Evolutionary conservation across 2,113 vertebrate genomes (phyloP), one percentile per base, ranked within the genome.

Genomic region (Siniperca knerii): DNA sequence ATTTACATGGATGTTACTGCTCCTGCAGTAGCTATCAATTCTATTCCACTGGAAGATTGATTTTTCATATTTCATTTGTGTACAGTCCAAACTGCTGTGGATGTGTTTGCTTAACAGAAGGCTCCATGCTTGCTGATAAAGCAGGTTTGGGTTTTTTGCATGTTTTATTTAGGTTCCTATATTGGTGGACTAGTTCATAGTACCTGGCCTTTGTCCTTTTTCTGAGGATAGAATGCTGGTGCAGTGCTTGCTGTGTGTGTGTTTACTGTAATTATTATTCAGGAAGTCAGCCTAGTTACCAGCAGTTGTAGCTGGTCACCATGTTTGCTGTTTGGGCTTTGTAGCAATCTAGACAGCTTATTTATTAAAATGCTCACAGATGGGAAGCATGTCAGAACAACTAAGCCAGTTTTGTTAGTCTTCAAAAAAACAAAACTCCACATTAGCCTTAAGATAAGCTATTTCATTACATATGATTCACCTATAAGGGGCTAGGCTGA

Each of bases 21-120:
- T 65, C 52, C 75, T 64, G 25, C 66, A 48, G 61, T 29, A 62
- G 70, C 44, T n/a, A 79, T 71, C 77, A 72, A 57, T 61, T 67
- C 62, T 42, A 37, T 74, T 46, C 44, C 66, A 44, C 74, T 46
- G 25, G 7, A 62, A 65, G 50, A 75, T 16, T 54, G 25, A 65
- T 66, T 83, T 78, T 78, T 57, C 44, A 42, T 68, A 57, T 58
- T 65, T 20, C 20, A 55, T 23, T 16, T 64, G 69, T 48, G 8
- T 35, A 69, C 65, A 44, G 8, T 75, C 23, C 13, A 76, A 54
- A 84, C 71, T 66, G 37, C 37, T 18, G 10, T 35, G 4, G 35
- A 74, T 79, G 52, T 61, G 48, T 72, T 76, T 81, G 57, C 42
- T 60, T 29, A 33, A 58, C 20, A 67, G 23, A 42, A 57, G 37